Evolutionary conservation across 2,888 invertebrate species (phyloP).

Genomic region (Rhopalosiphum nymphaeae): DNA sequence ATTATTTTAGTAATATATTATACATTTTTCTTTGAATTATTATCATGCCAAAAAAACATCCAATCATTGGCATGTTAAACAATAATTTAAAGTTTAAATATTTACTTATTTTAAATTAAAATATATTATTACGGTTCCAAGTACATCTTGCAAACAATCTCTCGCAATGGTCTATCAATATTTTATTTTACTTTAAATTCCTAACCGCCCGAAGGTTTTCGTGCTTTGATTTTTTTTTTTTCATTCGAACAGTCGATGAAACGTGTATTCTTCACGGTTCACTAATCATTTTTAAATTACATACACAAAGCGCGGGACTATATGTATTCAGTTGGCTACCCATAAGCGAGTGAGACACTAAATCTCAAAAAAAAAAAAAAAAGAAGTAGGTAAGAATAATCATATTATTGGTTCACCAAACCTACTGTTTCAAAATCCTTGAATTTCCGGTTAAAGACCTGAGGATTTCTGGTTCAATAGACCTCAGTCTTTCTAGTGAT

Average conservation of each 20-base stretch:
- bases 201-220: slow-evolving; percentile 51
- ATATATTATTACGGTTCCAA: not conserved
- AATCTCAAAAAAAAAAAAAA: slow-evolving; percentile 41
- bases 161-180: slow-evolving; percentile 44
- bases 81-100: not conserved
- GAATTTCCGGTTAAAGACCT: slow-evolving; percentile 60
- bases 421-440: slow-evolving; percentile 35
- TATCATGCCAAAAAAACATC: not conserved
- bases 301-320: slow-evolving; percentile 44
- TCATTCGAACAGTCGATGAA: slow-evolving; percentile 47
- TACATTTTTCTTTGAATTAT: not conserved
- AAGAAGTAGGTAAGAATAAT: slow-evolving; percentile 10
- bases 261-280: slow-evolving; percentile 64
- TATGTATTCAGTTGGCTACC: slow-evolving; percentile 36
- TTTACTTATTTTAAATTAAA: slow-evolving; percentile 1
- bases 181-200: slow-evolving; percentile 46
- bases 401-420: slow-evolving; percentile 22
- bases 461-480: slow-evolving; percentile 53
- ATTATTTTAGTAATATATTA: not conserved
- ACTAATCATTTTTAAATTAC: slow-evolving; percentile 64
- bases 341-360: slow-evolving; percentile 34
- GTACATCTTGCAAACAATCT: slow-evolving; percentile 14
- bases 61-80: not conserved
- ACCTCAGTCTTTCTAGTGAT: slow-evolving; percentile 5
- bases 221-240: slow-evolving; percentile 60